Conservation (phyloP, 2,113 vertebrate species). For the Lophochroa leadbeateri region DNA sequence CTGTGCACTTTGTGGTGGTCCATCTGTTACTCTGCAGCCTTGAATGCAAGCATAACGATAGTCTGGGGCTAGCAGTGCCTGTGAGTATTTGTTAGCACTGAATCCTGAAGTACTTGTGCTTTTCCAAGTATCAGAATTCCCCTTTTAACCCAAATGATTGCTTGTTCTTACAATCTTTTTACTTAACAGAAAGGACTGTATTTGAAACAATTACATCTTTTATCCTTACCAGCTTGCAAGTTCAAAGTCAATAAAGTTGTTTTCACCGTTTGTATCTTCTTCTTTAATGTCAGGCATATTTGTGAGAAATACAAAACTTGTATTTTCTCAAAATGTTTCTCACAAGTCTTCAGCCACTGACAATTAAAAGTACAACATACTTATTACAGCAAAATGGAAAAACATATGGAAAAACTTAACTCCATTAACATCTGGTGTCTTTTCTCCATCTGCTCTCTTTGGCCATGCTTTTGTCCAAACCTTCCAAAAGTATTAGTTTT, state of each 20-base stretch:
- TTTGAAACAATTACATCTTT: not conserved
- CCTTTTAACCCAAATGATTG: not conserved
- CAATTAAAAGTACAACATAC: constrained; percentile 69
- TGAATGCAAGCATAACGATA: not conserved
- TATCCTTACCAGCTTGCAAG: not conserved
- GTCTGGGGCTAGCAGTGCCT: not conserved
- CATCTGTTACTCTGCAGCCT: not conserved
- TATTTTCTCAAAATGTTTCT: constrained; percentile 19
- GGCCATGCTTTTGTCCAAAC: constrained; percentile 44
- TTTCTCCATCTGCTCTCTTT: constrained; percentile 70
- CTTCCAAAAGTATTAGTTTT: constrained; percentile 50
- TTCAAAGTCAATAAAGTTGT: not conserved
- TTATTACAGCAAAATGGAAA: constrained; percentile 60
- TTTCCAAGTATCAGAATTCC: not conserved
- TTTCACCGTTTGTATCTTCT: not conserved
- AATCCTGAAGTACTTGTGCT: not conserved
- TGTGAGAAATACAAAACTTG: not conserved
- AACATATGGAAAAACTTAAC: constrained; percentile 72
- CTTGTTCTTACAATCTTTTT: not conserved
- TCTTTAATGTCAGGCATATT: not conserved
- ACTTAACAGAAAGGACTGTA: not conserved
- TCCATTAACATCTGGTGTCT: constrained; percentile 68
- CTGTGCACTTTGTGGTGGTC: not conserved
- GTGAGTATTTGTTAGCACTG: not conserved
- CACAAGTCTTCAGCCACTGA: constrained; percentile 2